phyloP scores from a whole-genome alignment of 2,888 invertebrate species.

The Apamea monoglypha region DNA sequence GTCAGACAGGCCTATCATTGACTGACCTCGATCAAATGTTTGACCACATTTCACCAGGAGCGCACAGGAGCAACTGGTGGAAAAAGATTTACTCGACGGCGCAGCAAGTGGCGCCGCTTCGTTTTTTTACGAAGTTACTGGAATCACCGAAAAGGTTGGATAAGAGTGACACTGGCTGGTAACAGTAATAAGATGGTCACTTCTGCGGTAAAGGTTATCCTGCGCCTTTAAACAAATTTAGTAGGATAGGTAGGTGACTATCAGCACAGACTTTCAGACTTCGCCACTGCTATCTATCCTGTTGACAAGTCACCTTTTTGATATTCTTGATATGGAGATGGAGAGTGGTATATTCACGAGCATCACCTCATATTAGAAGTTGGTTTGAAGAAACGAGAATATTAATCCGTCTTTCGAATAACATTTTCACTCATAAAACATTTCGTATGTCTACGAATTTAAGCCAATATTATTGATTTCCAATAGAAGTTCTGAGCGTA shows the following conservation, averaged over 20 bases:
- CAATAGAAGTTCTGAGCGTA: constrained; percentile 33
- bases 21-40: not conserved
- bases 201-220: too few relatives aligned
- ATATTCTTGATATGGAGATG: not conserved
- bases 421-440: constrained; percentile 21
- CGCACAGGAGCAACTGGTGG: too few relatives aligned
- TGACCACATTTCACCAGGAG: not conserved
- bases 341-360: not conserved
- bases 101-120: too few relatives aligned
- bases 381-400: constrained; percentile 4
- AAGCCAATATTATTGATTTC: constrained; percentile 50
- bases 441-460: constrained; percentile 31
- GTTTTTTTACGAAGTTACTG: too few relatives aligned
- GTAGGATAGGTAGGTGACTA: not conserved
- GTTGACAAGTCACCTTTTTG: not conserved
- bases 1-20: not conserved
- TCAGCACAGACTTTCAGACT: not conserved
- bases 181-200: too few relatives aligned
- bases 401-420: constrained; percentile 22
- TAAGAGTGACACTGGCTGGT: too few relatives aligned
- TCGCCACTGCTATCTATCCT: not conserved
- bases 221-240: not conserved
- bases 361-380: not conserved
- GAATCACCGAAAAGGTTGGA: too few relatives aligned
- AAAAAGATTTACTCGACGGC: not conserved